Evolutionary conservation across 2,797 vertebrate species (phyloP), one percentile per base, ranked within the genome.

Genomic region (Threskiornis aethiopicus): DNA sequence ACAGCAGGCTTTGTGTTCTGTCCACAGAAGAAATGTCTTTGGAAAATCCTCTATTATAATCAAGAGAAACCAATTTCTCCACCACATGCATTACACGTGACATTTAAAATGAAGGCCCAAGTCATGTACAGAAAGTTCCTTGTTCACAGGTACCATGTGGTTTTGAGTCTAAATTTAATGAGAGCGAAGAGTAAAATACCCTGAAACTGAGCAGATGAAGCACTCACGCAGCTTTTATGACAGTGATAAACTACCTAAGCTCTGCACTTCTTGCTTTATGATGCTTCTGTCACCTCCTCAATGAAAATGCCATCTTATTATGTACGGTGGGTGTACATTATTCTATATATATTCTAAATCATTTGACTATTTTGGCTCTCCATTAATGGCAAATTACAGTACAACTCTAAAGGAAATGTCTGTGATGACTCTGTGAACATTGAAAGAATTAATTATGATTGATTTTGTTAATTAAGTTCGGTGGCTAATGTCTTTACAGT

Each of bases 371-470:
- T 97, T 98, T 96, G 93, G 49, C 92, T 97, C 93, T 98, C 88
- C 90, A 97, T 97, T 97, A 98, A 97, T 95, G 88, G 97, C 97
- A 96, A 97, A 96, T 97, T 97, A 96, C 67, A 95, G 58, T 84
- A 85, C 91, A 98, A 97, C 88, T 97, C 91, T 89, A 94, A 95
- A 91, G 95, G 94, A 98, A 97, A 96, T 96, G 95, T 97, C 97
- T 91, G 84, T 84, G 75, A 73, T 88, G 81, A 96, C 79, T 96
- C 71, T 92, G 70, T 85, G 96, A 97, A 95, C 89, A 78, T 29
- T 37, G 78, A 80, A 97, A 92, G 93, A 96, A 98, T 97, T 97
- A 97, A 98, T 98, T 97, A 96, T 98, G 98, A 98, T 98, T 97
- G 97, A 98, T 98, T 97, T 97, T 95, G 93, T 97, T 98, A 98